These are phyloP conservation scores for Drosophila incognita DNA, from an alignment of 2,888 invertebrate genomes.

Conservation along the genomic window DNA sequence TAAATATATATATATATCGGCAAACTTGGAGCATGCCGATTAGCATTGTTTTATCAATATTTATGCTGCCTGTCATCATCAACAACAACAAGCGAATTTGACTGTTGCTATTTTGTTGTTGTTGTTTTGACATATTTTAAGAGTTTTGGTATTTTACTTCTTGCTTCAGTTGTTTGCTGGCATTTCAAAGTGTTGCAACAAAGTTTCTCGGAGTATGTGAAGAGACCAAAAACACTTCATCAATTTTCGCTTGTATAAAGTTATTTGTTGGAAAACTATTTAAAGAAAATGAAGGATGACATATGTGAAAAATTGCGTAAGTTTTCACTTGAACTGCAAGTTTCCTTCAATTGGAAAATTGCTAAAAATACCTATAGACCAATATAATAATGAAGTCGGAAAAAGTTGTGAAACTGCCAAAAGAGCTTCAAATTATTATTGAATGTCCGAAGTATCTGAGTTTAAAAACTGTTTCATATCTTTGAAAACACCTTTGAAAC, in stretches of 20 bases:
- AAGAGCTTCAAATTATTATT: neutral
- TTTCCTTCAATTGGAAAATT: neutral
- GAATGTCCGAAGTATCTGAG: neutral
- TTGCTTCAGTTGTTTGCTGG: constrained; percentile 58
- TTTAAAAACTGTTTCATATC: neutral
- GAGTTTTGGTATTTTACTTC: constrained; percentile 21
- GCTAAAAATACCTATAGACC: neutral
- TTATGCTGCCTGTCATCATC: constrained; percentile 66
- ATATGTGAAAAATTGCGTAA: constrained; percentile 39
- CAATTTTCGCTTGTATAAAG: neutral
- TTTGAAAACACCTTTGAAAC: neutral
- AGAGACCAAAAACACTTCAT: neutral
- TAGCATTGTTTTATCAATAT: constrained; percentile 83
- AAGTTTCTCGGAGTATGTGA: neutral
- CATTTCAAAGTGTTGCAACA: constrained; percentile 45
- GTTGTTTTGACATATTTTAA: constrained; percentile 32
- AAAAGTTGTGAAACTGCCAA: neutral
- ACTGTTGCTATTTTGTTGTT: constrained; percentile 54
- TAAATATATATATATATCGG: constrained; percentile 17
- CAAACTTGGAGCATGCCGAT: constrained; percentile 68
- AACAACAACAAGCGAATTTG: constrained; percentile 25
- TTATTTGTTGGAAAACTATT: neutral
- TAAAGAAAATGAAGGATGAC: constrained; percentile 26
- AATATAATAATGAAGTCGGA: neutral
- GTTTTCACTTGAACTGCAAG: constrained; percentile 1